These are phyloP conservation scores for Microctenopoma stevenorrisi DNA, from an alignment of 2,797 vertebrate species.

Conservation along the genomic window DNA sequence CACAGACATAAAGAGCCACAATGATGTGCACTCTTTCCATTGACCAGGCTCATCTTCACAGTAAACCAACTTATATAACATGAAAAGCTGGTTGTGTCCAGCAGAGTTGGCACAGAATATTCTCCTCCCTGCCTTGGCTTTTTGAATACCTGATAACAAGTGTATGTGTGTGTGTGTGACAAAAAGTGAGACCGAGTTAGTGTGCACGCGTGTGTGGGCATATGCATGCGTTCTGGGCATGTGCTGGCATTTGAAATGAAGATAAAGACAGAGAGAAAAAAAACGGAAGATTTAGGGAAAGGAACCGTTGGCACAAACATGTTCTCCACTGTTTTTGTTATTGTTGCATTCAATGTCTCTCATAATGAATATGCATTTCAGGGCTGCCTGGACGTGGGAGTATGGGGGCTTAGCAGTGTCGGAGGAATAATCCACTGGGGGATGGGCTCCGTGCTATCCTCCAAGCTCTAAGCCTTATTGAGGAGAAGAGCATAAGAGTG, in stretches of 20 bases:
- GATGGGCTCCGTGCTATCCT: conserved; percentile 71
- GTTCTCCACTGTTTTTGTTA: conserved; percentile 34
- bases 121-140: conserved; percentile 58
- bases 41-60: conserved; percentile 53
- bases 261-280: conserved; percentile 40
- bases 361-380: conserved; percentile 76
- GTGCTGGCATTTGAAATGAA: conserved; percentile 53
- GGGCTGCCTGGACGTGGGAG: conserved; percentile 69
- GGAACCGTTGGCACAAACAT: conserved; percentile 30
- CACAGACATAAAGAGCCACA: conserved; percentile 35
- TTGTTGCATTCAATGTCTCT: conserved; percentile 54
- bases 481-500: conserved; percentile 74
- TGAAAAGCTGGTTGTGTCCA: conserved; percentile 75
- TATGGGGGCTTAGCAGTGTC: conserved; percentile 73
- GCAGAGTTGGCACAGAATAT: conserved; percentile 50
- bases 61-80: conserved; percentile 74
- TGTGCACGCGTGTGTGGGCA: conserved; percentile 4
- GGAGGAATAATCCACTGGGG: conserved; percentile 80
- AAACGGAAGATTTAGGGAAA: conserved; percentile 13
- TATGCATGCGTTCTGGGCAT: conserved; percentile 27
- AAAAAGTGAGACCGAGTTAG: conserved; percentile 4
- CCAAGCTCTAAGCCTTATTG: conserved; percentile 72
- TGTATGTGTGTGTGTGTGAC: conserved; percentile 19
- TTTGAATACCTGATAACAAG: conserved; percentile 55
- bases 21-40: conserved; percentile 40